Evolutionary conservation across 2,888 invertebrate species (phyloP), one percentile per base, ranked within the genome.

Genomic region (Phaonia tiefii): DNA sequence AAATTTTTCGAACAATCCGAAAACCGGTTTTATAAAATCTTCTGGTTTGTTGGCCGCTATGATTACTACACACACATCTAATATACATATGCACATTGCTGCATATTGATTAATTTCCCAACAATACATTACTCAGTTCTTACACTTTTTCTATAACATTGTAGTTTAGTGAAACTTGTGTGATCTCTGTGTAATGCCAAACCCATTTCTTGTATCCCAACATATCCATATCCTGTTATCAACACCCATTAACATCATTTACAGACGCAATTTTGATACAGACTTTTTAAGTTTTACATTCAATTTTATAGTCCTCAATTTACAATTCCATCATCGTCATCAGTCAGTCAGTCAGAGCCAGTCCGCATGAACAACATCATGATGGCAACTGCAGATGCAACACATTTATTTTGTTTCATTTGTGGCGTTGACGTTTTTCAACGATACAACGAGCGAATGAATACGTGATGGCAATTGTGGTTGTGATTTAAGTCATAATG

Each of bases 401-500:
- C 31, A 31, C 3, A 31, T 31, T 5, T 8, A 42, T 63, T 51
- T 39, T 37, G 39, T 51, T 54, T 69, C 11, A 69, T 42, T 31
- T 69, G 39, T 69, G 51, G 15, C 31, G 67, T 69, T 69, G 67
- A 69, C 54, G 51, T 69, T 51, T n/a, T 69, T 22, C 37, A 51
- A 20, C 39, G 20, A 69, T 54, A 7, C 67, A 31, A 51, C 37
- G 31, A 11, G 22, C 22, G 42, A 63, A 39, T 31, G 31, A 31
- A 31, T 8, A 31, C 31, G 8, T 8, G 31, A 63, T 42, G 63
- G 22, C 37, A 42, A 39, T 22, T 42, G 63, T 51, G 51, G 8
- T 56, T 20, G 63, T 42, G 20, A 63, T 63, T 63, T 63, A 20
- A 63, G 42, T 39, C 42, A 22, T 63, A 63, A 63, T 63, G 39